phyloP scores from a whole-genome alignment of 2,113 vertebrate genomes.

The Loxodonta africana region DNA sequence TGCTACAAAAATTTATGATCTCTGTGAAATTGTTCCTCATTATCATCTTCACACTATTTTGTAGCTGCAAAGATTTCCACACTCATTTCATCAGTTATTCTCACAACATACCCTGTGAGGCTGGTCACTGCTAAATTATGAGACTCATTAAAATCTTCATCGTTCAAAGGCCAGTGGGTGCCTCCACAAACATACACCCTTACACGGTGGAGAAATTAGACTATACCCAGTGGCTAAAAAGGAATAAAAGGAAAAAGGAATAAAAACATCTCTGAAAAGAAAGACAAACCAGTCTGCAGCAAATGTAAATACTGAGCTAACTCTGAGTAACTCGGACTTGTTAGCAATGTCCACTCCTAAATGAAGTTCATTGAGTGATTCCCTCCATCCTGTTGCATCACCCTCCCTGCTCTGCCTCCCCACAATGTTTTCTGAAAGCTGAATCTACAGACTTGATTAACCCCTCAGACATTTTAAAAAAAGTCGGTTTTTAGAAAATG shows the following conservation, averaged over 20 bases:
- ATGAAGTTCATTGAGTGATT: background rate
- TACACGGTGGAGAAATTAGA: background rate
- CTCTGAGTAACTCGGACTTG: background rate
- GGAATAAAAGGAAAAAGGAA: background rate
- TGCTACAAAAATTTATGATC: background rate
- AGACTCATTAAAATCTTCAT: conserved; percentile 13
- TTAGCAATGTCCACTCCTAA: background rate
- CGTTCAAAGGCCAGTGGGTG: background rate
- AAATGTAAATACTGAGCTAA: background rate
- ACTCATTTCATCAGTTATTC: conserved; percentile 35
- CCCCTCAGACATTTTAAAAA: conserved; percentile 28
- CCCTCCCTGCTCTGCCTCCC: background rate
- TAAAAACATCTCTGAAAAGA: background rate
- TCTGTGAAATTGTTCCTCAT: background rate
- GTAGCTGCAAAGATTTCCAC: conserved; percentile 55
- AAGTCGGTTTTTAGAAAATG: conserved; percentile 38
- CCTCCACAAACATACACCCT: too few relatives aligned
- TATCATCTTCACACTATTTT: conserved; percentile 44
- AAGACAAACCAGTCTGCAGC: background rate
- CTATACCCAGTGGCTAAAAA: background rate
- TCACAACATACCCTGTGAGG: background rate
- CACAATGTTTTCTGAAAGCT: conserved; percentile 1
- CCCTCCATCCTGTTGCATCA: too few relatives aligned
- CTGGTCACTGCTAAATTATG: background rate
- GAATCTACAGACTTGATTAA: conserved; percentile 42